Conservation (phyloP, 2,888 invertebrate species). For the Rhagophthalmus giganteus region DNA sequence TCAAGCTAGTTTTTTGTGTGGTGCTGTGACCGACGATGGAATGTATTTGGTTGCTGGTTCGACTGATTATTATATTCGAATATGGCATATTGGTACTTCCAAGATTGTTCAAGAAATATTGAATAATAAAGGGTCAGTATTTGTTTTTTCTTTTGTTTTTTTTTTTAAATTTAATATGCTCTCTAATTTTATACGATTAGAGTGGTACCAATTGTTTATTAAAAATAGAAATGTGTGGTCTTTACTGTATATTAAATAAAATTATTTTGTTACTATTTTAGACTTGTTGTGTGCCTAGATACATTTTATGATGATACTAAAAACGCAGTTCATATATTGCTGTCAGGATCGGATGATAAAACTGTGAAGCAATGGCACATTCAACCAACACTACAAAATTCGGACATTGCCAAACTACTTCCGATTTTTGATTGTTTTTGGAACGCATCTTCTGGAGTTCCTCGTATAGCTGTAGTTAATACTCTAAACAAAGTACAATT, state of each 20-base stretch:
- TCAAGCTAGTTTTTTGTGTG: slow-evolving; percentile 46
- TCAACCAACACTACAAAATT: slow-evolving; percentile 37
- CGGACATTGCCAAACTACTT: slow-evolving; percentile 32
- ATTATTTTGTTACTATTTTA: no score
- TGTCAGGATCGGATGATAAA: slow-evolving; percentile 46
- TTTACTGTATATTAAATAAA: no score
- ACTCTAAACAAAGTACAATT: slow-evolving; percentile 42
- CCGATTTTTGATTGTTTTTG: slow-evolving; percentile 42
- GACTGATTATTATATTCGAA: slow-evolving; percentile 51
- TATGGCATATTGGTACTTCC: slow-evolving; percentile 49
- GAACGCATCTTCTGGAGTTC: slow-evolving; percentile 25
- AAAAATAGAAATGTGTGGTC: no score
- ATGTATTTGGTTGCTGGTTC: slow-evolving; percentile 54
- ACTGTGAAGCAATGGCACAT: slow-evolving; percentile 47
- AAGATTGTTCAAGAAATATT: slow-evolving; percentile 37
- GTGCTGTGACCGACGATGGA: slow-evolving; percentile 54
- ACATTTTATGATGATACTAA: slow-evolving; percentile 43
- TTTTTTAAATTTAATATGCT: no score
- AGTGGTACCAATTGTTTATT: no score
- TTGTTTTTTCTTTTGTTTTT: no score
- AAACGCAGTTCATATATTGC: slow-evolving; percentile 43
- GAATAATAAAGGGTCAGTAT: slow-evolving; percentile 45
- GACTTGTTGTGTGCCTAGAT: slow-evolving; percentile 46
- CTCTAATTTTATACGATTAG: no score
- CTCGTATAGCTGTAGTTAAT: slow-evolving; percentile 37